Conservation (phyloP, 2,797 vertebrate genomes). For the Rhinella marina region DNA sequence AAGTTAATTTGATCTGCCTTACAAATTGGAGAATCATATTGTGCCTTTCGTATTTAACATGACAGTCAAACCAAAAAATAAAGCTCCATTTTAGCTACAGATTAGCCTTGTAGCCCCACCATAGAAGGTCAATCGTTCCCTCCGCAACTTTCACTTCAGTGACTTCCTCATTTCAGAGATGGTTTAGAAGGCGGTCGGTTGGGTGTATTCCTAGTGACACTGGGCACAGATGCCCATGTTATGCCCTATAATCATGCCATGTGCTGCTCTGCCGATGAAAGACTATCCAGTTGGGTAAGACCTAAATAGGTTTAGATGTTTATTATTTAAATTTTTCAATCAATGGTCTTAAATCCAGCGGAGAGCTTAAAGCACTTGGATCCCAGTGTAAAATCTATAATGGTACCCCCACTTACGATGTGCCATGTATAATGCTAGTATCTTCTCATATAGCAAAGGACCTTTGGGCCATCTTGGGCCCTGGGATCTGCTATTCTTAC, state of each 20-base stretch:
- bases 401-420: no score
- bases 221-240: not conserved
- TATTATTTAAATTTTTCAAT: not conserved
- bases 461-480: no score
- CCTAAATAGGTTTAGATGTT: not conserved
- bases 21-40: conserved; percentile 30
- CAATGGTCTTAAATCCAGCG: no score
- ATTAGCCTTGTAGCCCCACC: not conserved
- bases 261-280: not conserved
- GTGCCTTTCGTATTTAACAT: not conserved
- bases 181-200: not conserved
- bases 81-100: no score
- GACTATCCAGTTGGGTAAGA: not conserved
- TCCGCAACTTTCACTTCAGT: not conserved
- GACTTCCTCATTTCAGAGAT: not conserved
- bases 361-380: no score
- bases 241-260: not conserved
- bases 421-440: no score
- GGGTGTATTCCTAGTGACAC: not conserved
- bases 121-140: not conserved
- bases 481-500: no score
- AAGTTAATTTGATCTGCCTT: conserved; percentile 45
- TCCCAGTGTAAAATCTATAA: no score
- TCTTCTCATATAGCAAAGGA: no score
- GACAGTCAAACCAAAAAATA: not conserved